A percentile compares a stretch with the other conserved stretches of the same genome.
phyloP scores from a whole-genome alignment of 2,797 vertebrate genomes.

The Catharus ustulatus region DNA sequence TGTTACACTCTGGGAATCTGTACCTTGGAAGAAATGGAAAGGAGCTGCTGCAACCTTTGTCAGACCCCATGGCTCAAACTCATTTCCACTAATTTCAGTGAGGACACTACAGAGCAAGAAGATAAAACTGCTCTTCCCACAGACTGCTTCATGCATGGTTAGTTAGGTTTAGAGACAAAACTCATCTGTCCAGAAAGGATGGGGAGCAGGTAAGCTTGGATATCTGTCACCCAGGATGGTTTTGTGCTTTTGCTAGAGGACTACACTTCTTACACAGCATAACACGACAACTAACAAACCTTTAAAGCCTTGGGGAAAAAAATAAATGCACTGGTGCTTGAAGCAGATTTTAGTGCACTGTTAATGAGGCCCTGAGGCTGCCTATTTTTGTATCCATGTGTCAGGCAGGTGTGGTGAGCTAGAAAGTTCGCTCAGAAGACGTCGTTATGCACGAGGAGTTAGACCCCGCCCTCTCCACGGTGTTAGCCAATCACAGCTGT shows the following conservation, averaged over 20 bases:
- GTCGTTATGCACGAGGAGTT: no score
- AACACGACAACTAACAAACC: not conserved
- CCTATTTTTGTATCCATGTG: not conserved
- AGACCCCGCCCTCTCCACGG: no score
- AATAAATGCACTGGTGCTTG: not conserved
- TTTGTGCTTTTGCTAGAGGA: not conserved
- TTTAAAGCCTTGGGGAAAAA: not conserved
- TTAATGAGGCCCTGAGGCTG: not conserved
- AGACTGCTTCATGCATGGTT: rapidly evolving
- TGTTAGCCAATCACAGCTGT: no score
- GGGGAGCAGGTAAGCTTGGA: not conserved
- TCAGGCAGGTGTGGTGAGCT: no score
- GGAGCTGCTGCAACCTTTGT: not conserved
- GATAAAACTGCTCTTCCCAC: not conserved
- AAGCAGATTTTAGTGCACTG: not conserved
- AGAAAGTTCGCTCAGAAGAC: no score
- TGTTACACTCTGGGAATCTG: not conserved
- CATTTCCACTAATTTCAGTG: not conserved
- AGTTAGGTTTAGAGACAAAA: not conserved
- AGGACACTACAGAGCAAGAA: not conserved
- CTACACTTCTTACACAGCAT: not conserved
- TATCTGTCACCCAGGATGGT: not conserved
- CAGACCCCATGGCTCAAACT: not conserved
- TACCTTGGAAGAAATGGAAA: not conserved
- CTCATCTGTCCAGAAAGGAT: not conserved